phyloP scores from a whole-genome alignment of 2,797 vertebrate genomes.

The Morus bassanus region DNA sequence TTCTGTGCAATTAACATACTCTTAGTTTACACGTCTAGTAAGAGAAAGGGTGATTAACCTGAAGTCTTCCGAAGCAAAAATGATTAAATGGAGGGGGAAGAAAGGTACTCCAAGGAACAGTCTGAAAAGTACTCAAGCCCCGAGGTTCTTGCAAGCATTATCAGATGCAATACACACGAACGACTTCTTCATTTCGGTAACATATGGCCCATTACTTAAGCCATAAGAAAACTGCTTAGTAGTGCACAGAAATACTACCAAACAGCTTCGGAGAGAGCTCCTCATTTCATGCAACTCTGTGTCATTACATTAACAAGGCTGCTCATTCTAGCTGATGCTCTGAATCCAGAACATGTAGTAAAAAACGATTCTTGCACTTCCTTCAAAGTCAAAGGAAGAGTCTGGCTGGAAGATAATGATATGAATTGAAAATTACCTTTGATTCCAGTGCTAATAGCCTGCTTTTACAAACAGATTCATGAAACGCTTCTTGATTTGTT shows the following conservation, averaged over 20 bases:
- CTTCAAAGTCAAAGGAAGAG: background rate
- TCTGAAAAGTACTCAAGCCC: background rate
- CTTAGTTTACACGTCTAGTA: background rate
- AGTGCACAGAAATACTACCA: background rate
- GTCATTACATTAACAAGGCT: background rate
- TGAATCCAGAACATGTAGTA: background rate
- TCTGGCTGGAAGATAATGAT: background rate
- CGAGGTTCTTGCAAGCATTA: background rate
- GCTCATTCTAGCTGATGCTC: background rate
- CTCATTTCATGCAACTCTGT: background rate
- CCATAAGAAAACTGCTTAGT: background rate
- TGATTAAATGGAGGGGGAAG: background rate
- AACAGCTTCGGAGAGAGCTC: background rate
- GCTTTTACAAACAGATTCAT: background rate
- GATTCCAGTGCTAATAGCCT: background rate
- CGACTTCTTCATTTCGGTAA: background rate
- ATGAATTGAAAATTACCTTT: background rate
- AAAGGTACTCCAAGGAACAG: background rate
- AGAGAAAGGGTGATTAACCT: background rate
- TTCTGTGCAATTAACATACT: background rate
- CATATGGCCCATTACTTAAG: background rate
- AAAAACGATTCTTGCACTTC: background rate
- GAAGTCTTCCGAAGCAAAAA: background rate
- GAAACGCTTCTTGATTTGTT: background rate
- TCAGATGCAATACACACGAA: background rate